Percentiles rank a stretch among this genome's conserved stretches.
phyloP scores from a whole-genome alignment of 2,797 vertebrate species.

The Antrozous pallidus region DNA sequence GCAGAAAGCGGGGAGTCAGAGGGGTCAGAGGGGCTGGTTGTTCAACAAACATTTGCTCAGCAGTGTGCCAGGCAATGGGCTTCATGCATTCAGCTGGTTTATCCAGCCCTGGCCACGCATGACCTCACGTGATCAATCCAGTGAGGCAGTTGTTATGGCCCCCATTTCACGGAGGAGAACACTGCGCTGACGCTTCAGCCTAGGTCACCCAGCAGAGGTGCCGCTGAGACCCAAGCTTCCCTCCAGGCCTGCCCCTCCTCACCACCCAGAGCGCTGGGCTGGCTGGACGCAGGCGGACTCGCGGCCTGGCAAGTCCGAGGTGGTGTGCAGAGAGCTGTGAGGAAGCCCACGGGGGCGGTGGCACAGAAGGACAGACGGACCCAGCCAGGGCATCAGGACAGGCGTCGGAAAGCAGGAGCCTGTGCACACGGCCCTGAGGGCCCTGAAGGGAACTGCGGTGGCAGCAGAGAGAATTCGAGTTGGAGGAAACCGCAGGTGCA shows the following conservation, averaged over 20 bases:
- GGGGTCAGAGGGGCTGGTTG: not conserved
- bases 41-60: conserved; percentile 14
- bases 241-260: not conserved
- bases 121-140: not conserved
- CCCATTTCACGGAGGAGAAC: conserved; percentile 1
- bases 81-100: not conserved
- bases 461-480: not conserved
- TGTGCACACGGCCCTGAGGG: not conserved
- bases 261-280: not conserved
- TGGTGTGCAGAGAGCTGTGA: too few relatives aligned
- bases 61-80: not conserved
- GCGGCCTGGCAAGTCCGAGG: not conserved
- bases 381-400: not conserved
- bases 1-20: not conserved
- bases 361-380: not conserved
- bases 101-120: not conserved
- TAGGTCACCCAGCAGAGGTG: not conserved
- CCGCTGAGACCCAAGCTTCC: not conserved
- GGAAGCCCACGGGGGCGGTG: too few relatives aligned
- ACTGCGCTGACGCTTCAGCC: not conserved
- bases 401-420: too few relatives aligned
- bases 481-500: not conserved
- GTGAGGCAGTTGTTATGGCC: not conserved
- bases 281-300: not conserved
- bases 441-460: not conserved